Conservation (phyloP, 2,888 invertebrate species). For the Invenusta paracnida region DNA sequence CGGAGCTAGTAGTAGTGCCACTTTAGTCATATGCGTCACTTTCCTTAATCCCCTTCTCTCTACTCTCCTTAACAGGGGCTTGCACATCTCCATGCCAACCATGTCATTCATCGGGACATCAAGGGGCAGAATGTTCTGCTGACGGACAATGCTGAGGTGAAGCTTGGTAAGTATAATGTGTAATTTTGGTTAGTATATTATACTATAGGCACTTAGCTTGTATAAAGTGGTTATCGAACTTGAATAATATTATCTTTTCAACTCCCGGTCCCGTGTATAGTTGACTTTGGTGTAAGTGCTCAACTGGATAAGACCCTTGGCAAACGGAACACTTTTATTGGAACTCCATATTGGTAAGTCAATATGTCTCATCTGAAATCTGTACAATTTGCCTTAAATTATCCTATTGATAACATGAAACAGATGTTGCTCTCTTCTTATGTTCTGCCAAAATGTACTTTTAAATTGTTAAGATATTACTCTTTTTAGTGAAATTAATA, state of each 20-base stretch:
- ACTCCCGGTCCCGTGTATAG: no score
- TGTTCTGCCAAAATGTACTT: no score
- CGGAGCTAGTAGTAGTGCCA: no score
- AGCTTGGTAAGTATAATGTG: conserved; percentile 78
- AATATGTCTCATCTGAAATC: no score
- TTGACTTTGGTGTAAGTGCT: conserved; percentile 98
- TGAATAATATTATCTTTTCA: no score
- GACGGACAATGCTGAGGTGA: conserved; percentile 99
- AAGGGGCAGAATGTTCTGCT: conserved; percentile 93
- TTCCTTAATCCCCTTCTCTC: neutral
- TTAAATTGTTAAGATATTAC: no score
- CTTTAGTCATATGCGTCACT: no score
- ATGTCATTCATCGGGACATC: conserved; percentile 97
- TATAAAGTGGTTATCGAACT: no score
- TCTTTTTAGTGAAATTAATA: no score
- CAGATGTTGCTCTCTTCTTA: no score
- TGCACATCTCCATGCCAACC: conserved; percentile 93
- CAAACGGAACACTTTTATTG: conserved; percentile 95
- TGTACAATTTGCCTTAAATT: no score
- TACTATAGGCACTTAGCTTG: neutral
- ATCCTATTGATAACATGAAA: no score
- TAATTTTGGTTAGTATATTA: neutral
- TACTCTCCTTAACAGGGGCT: conserved; percentile 75
- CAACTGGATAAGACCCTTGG: conserved; percentile 98
- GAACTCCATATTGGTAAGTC: conserved; percentile 65